phyloP scores from a whole-genome alignment of 2,113 vertebrate genomes.

The Climacteris rufus region DNA sequence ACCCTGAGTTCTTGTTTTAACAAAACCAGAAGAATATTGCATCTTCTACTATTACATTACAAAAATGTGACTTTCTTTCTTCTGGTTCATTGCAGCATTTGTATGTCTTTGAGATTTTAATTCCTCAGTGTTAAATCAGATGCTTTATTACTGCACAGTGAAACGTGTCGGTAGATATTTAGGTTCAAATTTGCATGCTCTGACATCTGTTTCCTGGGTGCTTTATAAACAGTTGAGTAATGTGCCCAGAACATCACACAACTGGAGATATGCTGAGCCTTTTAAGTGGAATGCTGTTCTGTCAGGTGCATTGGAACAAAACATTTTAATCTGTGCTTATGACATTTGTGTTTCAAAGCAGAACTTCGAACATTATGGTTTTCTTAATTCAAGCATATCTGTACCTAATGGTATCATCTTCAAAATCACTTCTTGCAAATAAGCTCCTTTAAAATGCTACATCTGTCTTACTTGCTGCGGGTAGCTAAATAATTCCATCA shows the following conservation, averaged over 20 bases:
- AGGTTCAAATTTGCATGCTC: conserved; percentile 1
- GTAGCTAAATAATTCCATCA: background rate
- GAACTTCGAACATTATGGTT: background rate
- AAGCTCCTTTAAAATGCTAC: background rate
- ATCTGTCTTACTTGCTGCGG: background rate
- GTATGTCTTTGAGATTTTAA: background rate
- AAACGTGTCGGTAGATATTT: background rate
- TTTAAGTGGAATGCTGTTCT: background rate
- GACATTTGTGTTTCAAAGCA: background rate
- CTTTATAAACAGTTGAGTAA: background rate
- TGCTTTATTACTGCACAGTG: background rate
- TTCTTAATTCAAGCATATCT: background rate
- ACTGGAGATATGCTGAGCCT: background rate
- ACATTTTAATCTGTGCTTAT: conserved; percentile 22
- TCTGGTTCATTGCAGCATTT: background rate
- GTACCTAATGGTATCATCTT: conserved; percentile 11
- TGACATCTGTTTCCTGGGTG: conserved; percentile 44
- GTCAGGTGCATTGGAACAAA: conserved; percentile 4
- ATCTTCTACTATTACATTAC: background rate
- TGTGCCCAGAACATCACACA: background rate
- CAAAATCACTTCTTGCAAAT: conserved; percentile 11
- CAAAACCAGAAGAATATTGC: background rate
- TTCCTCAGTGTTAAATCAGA: background rate
- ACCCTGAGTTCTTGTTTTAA: background rate
- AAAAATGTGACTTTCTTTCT: background rate